Evolutionary conservation across 1,140 invertebrate species (phyloP), one percentile per base, ranked within the genome.

Genomic region (Chironomus tepperi): DNA sequence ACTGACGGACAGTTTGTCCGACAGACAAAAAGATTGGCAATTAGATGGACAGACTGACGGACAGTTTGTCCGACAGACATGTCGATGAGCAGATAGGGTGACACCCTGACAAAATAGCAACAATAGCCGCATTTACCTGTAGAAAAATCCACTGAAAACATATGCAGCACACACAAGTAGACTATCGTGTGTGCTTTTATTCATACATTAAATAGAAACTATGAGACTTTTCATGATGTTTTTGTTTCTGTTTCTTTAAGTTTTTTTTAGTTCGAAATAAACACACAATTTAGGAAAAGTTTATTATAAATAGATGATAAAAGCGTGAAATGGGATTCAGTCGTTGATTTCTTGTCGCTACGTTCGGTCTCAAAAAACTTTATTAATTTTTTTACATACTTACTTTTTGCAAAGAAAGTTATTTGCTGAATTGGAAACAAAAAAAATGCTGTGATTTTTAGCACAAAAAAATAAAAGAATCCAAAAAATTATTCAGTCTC

Each of bases 301-400:
- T 70, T 70, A 70, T 70, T 70, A 70, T 70, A 70, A 70, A 70
- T 70, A 70, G 65, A 70, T 70, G 65, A 70, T 70, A 70, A 70
- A 70, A 70, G 65, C 19, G 19, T 19, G 65, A 70, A 70, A 70
- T 70, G 16, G 65, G 19, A 70, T 70, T 70, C 65, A 70, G 65
- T 70, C 65, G 65, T 19, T 70, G 65, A 8, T 70, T 70, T 19
- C 19, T 70, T 70, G 65, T 70, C 19, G 65, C 7, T 57, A 57
- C 12, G 47, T 57, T 57, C 47, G 47, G 47, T 57, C 47, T 57
- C 47, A n/a, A 57, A n/a, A n/a, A 57, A 15, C 12, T 34, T 34
- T 34, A 34, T 34, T 34, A 57, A n/a, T 57, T 57, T 57, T 57
- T 12, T 47, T 47, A 10, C 43, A 47, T 47, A 10, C 42, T 10